These are phyloP conservation scores for Hypsibius dujardini DNA, from an alignment of 1,140 invertebrate species.

Conservation along the genomic window DNA sequence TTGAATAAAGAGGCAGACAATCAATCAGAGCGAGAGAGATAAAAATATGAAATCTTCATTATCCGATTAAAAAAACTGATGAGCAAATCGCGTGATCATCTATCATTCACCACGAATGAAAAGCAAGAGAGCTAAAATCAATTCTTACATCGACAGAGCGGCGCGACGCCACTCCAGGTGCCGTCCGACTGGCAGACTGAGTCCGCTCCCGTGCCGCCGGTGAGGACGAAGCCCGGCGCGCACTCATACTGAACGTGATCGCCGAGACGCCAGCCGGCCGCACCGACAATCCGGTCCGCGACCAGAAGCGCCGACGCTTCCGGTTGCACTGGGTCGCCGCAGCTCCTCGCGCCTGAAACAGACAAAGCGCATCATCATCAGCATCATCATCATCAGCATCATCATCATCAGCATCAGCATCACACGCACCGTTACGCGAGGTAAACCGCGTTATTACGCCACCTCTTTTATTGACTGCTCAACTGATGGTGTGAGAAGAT, in stretches of 20 bases:
- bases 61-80: too few relatives aligned
- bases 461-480: too few relatives aligned
- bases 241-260: conserved; percentile 14
- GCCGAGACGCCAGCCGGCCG: neutral
- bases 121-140: neutral
- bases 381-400: too few relatives aligned
- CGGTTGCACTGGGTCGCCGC: conserved; percentile 12
- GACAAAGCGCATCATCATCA: neutral
- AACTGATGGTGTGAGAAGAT: too few relatives aligned
- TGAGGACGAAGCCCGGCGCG: neutral
- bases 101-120: neutral
- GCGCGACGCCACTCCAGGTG: neutral
- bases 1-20: too few relatives aligned
- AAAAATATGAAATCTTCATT: too few relatives aligned
- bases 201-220: neutral
- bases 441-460: too few relatives aligned
- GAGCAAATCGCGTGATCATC: too few relatives aligned
- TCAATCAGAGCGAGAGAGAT: too few relatives aligned
- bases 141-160: neutral
- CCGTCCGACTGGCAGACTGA: conserved; percentile 1
- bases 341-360: neutral
- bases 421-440: too few relatives aligned
- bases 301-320: conserved; percentile 8
- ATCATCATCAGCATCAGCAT: too few relatives aligned
- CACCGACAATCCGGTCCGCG: neutral